phyloP scores from a whole-genome alignment of 2,797 vertebrate genomes.

The Allobates femoralis region DNA sequence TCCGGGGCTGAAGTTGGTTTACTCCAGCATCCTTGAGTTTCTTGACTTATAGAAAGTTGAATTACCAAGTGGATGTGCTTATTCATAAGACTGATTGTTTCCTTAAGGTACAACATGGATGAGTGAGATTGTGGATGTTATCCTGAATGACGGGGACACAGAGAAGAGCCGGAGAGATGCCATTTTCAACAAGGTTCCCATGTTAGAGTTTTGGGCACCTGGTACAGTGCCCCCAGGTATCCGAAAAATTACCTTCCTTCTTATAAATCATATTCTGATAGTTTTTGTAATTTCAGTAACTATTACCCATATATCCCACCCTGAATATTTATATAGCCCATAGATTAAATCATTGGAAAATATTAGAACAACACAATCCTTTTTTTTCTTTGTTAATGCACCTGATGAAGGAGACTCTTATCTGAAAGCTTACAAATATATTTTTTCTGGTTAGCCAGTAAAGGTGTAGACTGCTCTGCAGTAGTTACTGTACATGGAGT shows the following conservation, averaged over 20 bases:
- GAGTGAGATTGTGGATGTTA: slow-evolving; percentile 89
- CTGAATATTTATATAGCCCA: too few species aligned
- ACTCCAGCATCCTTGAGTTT: too few species aligned
- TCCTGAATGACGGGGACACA: slow-evolving; percentile 81
- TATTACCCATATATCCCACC: background rate
- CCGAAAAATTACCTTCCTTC: background rate
- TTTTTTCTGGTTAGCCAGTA: too few species aligned
- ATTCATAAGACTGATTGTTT: background rate
- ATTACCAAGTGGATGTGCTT: background rate
- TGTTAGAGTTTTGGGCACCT: slow-evolving; percentile 74
- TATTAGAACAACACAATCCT: too few species aligned
- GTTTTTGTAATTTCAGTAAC: background rate
- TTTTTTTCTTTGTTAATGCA: too few species aligned
- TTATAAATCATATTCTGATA: background rate
- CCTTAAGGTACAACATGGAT: slow-evolving; percentile 89
- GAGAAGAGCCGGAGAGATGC: slow-evolving; percentile 80
- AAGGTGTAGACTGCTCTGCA: too few species aligned
- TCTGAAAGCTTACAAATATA: too few species aligned
- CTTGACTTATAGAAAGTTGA: too few species aligned
- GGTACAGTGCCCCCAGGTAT: slow-evolving; percentile 40
- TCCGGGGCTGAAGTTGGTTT: too few species aligned
- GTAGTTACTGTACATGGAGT: too few species aligned
- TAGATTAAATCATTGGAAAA: too few species aligned
- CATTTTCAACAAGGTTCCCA: slow-evolving; percentile 81
- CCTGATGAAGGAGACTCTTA: too few species aligned